A percentile compares a stretch with the other conserved stretches of the same genome.
These are phyloP conservation scores for Dryococelus australis DNA, from an alignment of 2,888 invertebrate species.

Conservation along the genomic window DNA sequence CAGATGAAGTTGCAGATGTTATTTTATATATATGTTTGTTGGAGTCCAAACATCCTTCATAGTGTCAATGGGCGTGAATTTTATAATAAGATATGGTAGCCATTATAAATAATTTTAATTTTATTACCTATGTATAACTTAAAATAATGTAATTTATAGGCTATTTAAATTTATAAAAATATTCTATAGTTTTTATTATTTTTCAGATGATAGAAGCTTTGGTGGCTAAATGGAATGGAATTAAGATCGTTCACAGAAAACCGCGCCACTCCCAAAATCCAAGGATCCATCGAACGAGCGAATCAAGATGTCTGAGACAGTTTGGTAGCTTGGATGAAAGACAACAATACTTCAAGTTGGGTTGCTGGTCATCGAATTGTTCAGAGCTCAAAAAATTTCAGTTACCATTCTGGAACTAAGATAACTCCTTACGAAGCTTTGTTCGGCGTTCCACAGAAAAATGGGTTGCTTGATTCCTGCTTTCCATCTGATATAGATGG, in stretches of 20 bases:
- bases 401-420: too few relatives aligned
- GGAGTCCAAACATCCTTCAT: constrained; percentile 12
- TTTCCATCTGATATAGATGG: too few relatives aligned
- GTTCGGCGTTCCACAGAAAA: neutral
- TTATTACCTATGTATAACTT: too few relatives aligned
- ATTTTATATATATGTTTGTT: neutral
- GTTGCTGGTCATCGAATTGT: neutral
- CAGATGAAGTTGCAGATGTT: too few relatives aligned
- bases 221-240: neutral
- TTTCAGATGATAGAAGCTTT: too few relatives aligned
- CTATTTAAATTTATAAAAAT: too few relatives aligned
- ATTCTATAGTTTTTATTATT: too few relatives aligned
- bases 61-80: neutral
- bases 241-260: constrained; percentile 20
- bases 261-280: constrained; percentile 19
- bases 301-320: too few relatives aligned
- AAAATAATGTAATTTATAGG: too few relatives aligned
- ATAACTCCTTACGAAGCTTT: neutral
- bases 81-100: neutral
- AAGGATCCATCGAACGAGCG: constrained; percentile 25
- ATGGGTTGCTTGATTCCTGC: constrained; percentile 12
- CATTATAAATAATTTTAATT: neutral
- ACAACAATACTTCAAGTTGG: constrained; percentile 7
- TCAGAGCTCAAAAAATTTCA: neutral
- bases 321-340: too few relatives aligned